Evolutionary conservation across 1,140 invertebrate species (phyloP).

Genomic region (Trachymyrmex septentrionalis): DNA sequence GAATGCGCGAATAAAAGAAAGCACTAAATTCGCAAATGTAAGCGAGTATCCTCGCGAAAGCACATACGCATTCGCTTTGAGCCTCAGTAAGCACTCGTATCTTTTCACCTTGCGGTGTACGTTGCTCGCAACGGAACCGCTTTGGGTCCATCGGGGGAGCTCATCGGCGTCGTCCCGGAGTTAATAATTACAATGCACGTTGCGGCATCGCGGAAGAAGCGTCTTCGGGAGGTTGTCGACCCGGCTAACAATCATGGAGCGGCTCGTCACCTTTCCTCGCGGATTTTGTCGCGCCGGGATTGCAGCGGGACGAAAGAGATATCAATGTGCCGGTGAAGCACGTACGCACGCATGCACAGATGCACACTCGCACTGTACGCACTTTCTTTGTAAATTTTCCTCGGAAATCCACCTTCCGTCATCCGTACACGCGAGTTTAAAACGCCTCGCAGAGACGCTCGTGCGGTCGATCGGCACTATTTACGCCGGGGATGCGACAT

Average conservation of each 20-base stretch:
- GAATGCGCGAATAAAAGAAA: background rate
- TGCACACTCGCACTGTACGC: constrained; percentile 24
- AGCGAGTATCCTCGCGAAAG: background rate
- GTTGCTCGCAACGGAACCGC: constrained; percentile 1
- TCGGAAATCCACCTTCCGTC: constrained; percentile 1
- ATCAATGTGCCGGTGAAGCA: constrained; percentile 49
- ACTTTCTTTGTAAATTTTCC: constrained; percentile 3
- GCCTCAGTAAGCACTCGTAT: background rate
- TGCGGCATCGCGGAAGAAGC: constrained; percentile 28
- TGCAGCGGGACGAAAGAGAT: background rate
- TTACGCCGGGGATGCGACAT: constrained; percentile 45
- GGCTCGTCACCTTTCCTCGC: constrained; percentile 29
- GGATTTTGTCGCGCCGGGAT: background rate
- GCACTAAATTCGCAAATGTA: background rate
- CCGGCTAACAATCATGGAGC: constrained; percentile 20
- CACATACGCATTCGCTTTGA: constrained; percentile 1
- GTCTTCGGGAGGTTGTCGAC: constrained; percentile 16
- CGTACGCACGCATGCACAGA: constrained; percentile 2
- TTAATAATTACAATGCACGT: background rate
- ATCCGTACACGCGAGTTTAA: constrained; percentile 3
- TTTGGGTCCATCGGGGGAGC: background rate
- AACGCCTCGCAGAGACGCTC: background rate
- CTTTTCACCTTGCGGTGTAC: constrained; percentile 22
- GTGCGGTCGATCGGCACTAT: constrained; percentile 24
- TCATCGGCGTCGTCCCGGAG: background rate